Percentiles rank a stretch among this genome's conserved stretches.
These are phyloP conservation scores for Ecliptopera silaceata DNA, from an alignment of 2,888 invertebrate genomes.

Conservation along the genomic window DNA sequence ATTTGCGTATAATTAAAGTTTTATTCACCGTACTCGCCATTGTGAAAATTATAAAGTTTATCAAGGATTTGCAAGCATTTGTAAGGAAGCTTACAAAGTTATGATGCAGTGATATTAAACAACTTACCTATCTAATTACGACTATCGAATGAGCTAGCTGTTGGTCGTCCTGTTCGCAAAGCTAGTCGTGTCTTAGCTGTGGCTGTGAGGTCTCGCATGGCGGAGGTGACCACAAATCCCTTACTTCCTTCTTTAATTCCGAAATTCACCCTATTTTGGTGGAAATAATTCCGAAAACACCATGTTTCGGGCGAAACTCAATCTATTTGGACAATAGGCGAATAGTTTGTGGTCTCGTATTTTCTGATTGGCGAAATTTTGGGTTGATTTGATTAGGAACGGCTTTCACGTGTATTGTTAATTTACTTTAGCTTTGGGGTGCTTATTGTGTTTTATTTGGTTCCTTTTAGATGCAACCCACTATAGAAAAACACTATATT, in stretches of 20 bases:
- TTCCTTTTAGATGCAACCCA: background rate
- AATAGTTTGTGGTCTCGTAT: slow-evolving; percentile 25
- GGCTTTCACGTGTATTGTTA: slow-evolving; percentile 11
- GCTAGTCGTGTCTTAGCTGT: slow-evolving; percentile 15
- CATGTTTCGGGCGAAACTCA: slow-evolving; percentile 21
- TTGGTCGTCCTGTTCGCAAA: background rate
- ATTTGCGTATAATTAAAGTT: no score
- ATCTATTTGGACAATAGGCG: slow-evolving; percentile 25
- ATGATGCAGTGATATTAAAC: no score
- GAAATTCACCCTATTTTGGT: slow-evolving; percentile 20
- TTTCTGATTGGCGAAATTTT: slow-evolving; percentile 22
- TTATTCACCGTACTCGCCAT: no score
- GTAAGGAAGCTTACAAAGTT: no score
- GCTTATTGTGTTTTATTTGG: background rate
- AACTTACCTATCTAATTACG: no score
- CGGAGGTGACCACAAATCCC: slow-evolving; percentile 21
- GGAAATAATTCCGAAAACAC: slow-evolving; percentile 22
- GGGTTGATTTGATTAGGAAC: slow-evolving; percentile 22
- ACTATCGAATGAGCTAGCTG: slow-evolving; percentile 7
- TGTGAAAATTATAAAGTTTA: no score
- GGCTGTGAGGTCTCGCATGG: slow-evolving; percentile 20
- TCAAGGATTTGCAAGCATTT: no score
- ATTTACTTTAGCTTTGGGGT: background rate
- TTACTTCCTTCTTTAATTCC: slow-evolving; percentile 23
- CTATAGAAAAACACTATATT: no score